Conservation (phyloP, 2,797 vertebrate genomes). For the Pangasius krempfi region DNA sequence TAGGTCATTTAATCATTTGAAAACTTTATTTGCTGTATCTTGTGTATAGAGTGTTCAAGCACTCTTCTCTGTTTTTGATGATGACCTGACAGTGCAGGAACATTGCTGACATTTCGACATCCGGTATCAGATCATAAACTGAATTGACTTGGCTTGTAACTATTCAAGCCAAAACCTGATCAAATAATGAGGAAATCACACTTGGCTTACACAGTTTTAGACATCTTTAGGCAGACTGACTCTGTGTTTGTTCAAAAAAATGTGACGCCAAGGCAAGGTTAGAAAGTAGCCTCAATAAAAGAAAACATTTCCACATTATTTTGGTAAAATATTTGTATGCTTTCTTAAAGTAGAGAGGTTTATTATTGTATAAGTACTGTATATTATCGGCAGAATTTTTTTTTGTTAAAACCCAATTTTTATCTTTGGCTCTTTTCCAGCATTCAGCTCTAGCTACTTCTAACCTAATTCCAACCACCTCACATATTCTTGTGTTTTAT, state of each 20-base stretch:
- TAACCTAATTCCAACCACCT: no score
- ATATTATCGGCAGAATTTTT: background rate
- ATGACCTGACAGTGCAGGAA: background rate
- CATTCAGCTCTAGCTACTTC: background rate
- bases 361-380: background rate
- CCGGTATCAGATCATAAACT: background rate
- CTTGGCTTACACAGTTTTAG: background rate
- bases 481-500: background rate
- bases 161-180: background rate
- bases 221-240: background rate
- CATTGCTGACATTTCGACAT: background rate
- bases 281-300: background rate
- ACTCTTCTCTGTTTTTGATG: background rate
- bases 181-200: background rate
- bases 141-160: background rate
- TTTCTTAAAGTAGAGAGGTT: background rate
- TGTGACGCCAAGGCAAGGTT: background rate
- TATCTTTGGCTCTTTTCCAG: background rate
- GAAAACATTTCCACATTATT: background rate
- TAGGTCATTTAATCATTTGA: background rate
- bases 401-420: background rate
- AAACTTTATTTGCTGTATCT: background rate
- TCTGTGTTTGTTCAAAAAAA: background rate
- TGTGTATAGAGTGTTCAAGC: background rate
- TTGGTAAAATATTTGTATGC: background rate